Base-by-base conservation (phyloP, 2,797 vertebrate species). In the Sebastes steindachneri region DNA sequence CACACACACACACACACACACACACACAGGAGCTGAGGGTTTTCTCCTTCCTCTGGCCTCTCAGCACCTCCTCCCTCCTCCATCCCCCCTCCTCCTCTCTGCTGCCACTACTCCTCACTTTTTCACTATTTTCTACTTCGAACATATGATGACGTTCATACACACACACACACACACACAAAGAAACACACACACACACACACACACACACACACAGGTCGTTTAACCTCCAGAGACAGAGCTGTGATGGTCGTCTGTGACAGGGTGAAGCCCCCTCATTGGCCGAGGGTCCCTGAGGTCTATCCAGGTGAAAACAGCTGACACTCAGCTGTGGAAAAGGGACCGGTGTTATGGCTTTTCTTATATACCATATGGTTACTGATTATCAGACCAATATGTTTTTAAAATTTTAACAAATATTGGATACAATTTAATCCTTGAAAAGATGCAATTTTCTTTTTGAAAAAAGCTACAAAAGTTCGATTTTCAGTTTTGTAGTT, bases 21-120 rank as follows among this genome's bases (percentile, higher is more conserved):
- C 58, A 45, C 65, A n/a, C 31, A 67, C 3, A 67, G 26, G 60
- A 76, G 41, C 23, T 55, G 17, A 55, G 74, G 71, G 51, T 25
- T 79, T 76, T 63, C 59, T 80, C 86, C 82, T 84, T 59, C 33
- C 67, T 59, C 23, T 28, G n/a, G 59, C 53, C 76, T 66, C 26
- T 48, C 79, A 77, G 63, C 73, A 31, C 73, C 53, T 80, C 77
- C 53, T 77, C 4, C 45, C 11, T 71, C 45, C 14, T 71, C 29
- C 29, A n/a, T n/a, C n/a, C n/a, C n/a, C n/a, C n/a, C 29, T 37
- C 33, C 33, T 37, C 62, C 66, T 79, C 53, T 58, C 73, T 68
- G 62, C 77, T 83, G 59, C 77, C 85, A 75, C 7, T 68, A 67
- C 51, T 63, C 55, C 55, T 64, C 63, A 53, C 48, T 63, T 54